phyloP scores from a whole-genome alignment of 2,113 vertebrate species.

The Hypomesus transpacificus region DNA sequence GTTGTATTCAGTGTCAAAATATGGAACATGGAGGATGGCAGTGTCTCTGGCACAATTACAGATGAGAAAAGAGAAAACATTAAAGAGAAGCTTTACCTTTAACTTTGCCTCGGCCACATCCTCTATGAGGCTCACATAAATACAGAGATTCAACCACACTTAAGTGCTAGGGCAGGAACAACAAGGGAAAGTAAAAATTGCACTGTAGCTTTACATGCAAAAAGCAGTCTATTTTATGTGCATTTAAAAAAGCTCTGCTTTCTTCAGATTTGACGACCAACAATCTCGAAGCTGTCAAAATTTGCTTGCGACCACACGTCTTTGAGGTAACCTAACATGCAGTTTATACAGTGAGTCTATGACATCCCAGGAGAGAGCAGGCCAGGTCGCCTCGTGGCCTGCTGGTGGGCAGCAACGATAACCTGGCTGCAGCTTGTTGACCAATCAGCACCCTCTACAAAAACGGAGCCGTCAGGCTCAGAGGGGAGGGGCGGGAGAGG shows the following conservation, averaged over 20 bases:
- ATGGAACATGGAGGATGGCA: constrained; percentile 24
- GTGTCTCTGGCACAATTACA: constrained; percentile 1
- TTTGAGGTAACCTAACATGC: not conserved
- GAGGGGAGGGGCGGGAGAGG: too few relatives aligned
- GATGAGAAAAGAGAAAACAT: not conserved
- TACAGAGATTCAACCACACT: not conserved
- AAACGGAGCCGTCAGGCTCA: too few relatives aligned
- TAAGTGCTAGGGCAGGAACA: too few relatives aligned
- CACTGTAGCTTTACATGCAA: too few relatives aligned
- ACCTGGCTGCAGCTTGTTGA: too few relatives aligned
- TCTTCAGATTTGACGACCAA: not conserved
- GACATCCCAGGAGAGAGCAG: not conserved
- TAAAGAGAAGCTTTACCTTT: not conserved
- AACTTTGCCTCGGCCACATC: not conserved
- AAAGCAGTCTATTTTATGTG: too few relatives aligned
- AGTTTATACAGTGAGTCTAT: not conserved
- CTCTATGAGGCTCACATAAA: not conserved
- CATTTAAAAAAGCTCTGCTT: not conserved
- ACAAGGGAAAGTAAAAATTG: too few relatives aligned
- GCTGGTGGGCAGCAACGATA: too few relatives aligned
- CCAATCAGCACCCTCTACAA: too few relatives aligned
- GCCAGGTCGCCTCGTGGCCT: too few relatives aligned
- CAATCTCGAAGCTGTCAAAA: not conserved
- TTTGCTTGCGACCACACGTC: not conserved
- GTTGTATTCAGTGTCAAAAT: constrained; percentile 51